These are phyloP conservation scores for Drosophila suboccidentalis DNA, from an alignment of 2,888 invertebrate species.

Conservation along the genomic window DNA sequence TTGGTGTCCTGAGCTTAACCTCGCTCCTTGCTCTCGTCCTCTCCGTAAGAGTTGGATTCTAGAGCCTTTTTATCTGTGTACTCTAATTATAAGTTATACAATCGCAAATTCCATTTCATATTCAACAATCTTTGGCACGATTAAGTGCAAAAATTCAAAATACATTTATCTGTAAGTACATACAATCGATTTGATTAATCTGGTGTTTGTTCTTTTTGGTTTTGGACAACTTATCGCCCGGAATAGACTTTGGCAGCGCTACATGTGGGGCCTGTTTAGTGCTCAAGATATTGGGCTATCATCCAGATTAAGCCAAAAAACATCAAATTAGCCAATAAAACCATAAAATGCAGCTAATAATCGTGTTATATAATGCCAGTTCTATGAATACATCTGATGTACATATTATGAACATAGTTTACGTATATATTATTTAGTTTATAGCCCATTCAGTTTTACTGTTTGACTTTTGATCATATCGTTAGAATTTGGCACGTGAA, in stretches of 20 bases:
- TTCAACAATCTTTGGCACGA: constrained; percentile 12
- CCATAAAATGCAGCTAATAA: constrained; percentile 30
- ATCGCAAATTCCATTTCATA: constrained; percentile 35
- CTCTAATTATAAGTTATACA: constrained; percentile 49
- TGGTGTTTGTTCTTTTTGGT: constrained; percentile 13
- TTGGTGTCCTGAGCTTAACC: constrained; percentile 56
- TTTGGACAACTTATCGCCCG: constrained; percentile 32
- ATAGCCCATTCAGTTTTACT: constrained; percentile 8
- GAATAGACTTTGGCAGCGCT: constrained; percentile 15
- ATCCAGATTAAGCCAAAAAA: constrained; percentile 30
- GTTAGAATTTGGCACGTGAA: constrained; percentile 17
- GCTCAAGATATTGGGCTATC: constrained; percentile 9
- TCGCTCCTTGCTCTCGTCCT: constrained; percentile 51
- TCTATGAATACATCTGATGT: constrained; percentile 6
- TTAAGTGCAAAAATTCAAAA: constrained; percentile 49
- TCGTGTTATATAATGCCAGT: constrained; percentile 1
- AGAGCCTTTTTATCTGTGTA: constrained; percentile 20
- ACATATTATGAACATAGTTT: neutral
- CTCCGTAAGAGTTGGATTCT: constrained; percentile 47
- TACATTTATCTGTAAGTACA: constrained; percentile 27
- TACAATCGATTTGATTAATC: constrained; percentile 38
- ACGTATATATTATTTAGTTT: constrained; percentile 9
- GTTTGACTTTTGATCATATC: constrained; percentile 12
- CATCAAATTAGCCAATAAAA: constrained; percentile 46
- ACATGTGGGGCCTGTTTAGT: constrained; percentile 25